Evolutionary conservation across 2,888 invertebrate species (phyloP).

Genomic region (Acholoe squamosa): DNA sequence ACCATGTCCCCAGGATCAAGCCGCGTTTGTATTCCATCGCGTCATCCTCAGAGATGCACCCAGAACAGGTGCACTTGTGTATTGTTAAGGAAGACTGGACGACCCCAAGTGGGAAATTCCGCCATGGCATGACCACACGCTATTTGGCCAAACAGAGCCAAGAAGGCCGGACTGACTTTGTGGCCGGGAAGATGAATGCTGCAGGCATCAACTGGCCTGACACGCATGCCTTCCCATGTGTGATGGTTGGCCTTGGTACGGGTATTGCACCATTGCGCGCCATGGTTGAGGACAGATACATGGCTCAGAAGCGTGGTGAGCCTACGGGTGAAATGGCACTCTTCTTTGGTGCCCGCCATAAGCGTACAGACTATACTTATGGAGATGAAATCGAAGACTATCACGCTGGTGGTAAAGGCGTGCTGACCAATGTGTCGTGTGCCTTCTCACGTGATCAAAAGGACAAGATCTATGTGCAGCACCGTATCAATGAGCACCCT

Average conservation of each 20-base stretch:
- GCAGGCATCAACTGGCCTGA: slow-evolving; percentile 72
- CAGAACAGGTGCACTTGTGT: slow-evolving; percentile 70
- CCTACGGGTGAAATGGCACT: slow-evolving; percentile 70
- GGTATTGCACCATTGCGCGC: slow-evolving; percentile 71
- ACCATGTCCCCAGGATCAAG: slow-evolving; percentile 71
- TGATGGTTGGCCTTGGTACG: slow-evolving; percentile 72
- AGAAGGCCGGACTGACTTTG: slow-evolving; percentile 64
- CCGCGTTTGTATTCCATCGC: slow-evolving; percentile 72
- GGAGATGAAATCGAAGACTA: slow-evolving; percentile 72
- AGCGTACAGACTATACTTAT: slow-evolving; percentile 71
- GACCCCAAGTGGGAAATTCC: slow-evolving; percentile 66
- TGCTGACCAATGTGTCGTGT: slow-evolving; percentile 65
- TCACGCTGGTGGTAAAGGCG: slow-evolving; percentile 69
- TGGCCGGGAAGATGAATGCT: slow-evolving; percentile 69
- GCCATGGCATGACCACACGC: slow-evolving; percentile 67
- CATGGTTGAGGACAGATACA: slow-evolving; percentile 70
- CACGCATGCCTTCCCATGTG: slow-evolving; percentile 67
- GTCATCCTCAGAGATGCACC: slow-evolving; percentile 69
- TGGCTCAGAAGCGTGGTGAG: slow-evolving; percentile 69
- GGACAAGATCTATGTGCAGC: slow-evolving; percentile 72
- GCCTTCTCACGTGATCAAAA: slow-evolving; percentile 71
- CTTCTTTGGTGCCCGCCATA: slow-evolving; percentile 71
- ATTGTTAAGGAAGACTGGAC: slow-evolving; percentile 72
- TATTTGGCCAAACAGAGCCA: slow-evolving; percentile 65
- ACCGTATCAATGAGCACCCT: slow-evolving; percentile 70